Base-by-base conservation (phyloP, 2,797 vertebrate species). In the Chelmon rostratus region DNA sequence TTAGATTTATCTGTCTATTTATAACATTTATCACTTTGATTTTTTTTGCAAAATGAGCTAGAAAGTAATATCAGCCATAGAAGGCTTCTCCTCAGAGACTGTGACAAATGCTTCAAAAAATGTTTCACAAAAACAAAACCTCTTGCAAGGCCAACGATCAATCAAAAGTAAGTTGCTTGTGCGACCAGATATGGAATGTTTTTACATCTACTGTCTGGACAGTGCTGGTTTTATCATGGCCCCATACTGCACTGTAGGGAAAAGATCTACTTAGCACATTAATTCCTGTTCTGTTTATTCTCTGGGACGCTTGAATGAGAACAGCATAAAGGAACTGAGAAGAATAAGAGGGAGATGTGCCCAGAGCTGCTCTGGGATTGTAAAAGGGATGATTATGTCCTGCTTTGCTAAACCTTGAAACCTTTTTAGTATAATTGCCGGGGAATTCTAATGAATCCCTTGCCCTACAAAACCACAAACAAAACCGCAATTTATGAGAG, bases 331-430 rank as follows among this genome's bases (percentile, higher is more conserved):
- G 25, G 46, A 52, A 35, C 38, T 11, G 38, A 37, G 33, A 21
- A 37, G 33, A 74, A 31, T 4, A 31, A 12, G 6, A 62, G 35
- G n/a, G 8, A 57, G 19, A 33, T 42, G 2, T 19, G 15, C 28
- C 5, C 4, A 23, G 8, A 33, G 57, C 54, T 59, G 44, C 23
- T 38, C 35, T 42, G 44, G 19, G 23, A 50, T 25, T 9, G 3
- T 71, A 28, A 52, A 62, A 42, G 35, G 13, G 37, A 64, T 52
- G 52, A 42, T 16, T 40, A n/a, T 6, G 40, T 66, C n/a, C 54
- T 69, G 38, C 59, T 70, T 31, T 63, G n/a, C n/a, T 13, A 57
- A 71, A 59, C 53, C 52, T 44, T 42, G 21, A 71, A 62, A 28
- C 28, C 21, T n/a, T 56, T 68, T 50, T 44, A 57, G 18, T 28